Evolutionary conservation across 2,888 invertebrate genomes (phyloP).

Genomic region (Nomada fabriciana): DNA sequence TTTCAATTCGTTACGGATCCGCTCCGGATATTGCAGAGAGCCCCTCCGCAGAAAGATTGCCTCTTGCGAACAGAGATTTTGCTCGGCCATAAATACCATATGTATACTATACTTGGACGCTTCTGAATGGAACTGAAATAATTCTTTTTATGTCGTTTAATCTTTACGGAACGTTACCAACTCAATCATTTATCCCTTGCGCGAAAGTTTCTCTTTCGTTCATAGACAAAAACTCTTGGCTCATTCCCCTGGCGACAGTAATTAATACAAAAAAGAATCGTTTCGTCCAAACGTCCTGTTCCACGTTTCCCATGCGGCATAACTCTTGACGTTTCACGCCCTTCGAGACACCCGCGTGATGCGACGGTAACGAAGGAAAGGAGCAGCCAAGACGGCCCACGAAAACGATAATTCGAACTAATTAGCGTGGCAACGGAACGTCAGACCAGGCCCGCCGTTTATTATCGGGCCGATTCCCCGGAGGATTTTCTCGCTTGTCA

Average conservation of each 20-base stretch:
- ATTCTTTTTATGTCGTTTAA: no score
- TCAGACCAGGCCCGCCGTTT: slow-evolving; percentile 6
- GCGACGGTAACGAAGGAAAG: slow-evolving; percentile 7
- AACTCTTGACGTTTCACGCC: neutral
- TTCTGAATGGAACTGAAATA: no score
- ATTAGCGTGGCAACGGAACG: slow-evolving; percentile 42
- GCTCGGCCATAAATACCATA: no score
- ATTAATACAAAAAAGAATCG: neutral
- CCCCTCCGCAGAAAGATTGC: no score
- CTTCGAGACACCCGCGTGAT: slow-evolving; percentile 19
- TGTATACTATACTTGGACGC: no score
- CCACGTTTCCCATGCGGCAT: slow-evolving; percentile 7
- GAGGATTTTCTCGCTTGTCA: slow-evolving; percentile 60
- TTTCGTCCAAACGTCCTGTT: no score
- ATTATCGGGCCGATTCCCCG: slow-evolving; percentile 45
- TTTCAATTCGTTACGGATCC: slow-evolving; percentile 31
- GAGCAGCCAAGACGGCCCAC: neutral
- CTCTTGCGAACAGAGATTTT: no score
- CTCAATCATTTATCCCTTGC: no score
- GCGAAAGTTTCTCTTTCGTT: no score
- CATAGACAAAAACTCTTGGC: no score
- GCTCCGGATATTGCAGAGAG: no score
- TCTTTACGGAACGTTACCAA: no score
- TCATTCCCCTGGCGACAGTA: neutral
- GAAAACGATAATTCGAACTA: slow-evolving; percentile 48